These are phyloP conservation scores for Eolophus roseicapilla DNA, from an alignment of 2,113 vertebrate genomes.

Conservation along the genomic window DNA sequence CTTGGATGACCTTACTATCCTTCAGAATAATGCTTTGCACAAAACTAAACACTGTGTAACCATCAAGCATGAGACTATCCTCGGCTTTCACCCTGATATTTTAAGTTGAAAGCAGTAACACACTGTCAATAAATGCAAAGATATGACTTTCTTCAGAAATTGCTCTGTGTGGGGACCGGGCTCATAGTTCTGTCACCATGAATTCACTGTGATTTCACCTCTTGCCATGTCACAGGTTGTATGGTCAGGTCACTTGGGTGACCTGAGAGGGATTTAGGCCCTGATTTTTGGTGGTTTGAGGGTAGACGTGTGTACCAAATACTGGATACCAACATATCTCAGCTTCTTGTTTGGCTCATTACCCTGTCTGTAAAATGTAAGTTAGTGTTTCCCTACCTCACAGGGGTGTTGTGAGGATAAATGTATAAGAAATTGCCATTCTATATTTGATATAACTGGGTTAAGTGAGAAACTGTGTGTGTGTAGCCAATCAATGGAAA, in stretches of 20 bases:
- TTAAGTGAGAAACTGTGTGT: not conserved
- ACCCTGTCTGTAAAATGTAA: not conserved
- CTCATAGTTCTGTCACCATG: not conserved
- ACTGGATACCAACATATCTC: not conserved
- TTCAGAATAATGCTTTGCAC: not conserved
- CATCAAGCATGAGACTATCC: not conserved
- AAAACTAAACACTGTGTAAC: not conserved
- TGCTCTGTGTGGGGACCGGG: not conserved
- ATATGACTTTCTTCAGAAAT: not conserved
- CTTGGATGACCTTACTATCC: not conserved
- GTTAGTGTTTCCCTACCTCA: conserved; percentile 50
- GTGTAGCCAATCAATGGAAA: not conserved
- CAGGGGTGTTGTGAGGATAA: conserved; percentile 61
- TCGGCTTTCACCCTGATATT: not conserved
- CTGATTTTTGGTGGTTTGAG: not conserved
- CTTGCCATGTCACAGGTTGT: not conserved
- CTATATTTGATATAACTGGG: not conserved
- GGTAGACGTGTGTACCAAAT: not conserved
- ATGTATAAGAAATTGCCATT: not conserved
- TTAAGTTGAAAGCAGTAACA: not conserved
- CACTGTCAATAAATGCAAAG: not conserved
- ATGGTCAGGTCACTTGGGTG: not conserved
- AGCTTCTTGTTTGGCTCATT: not conserved
- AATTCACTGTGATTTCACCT: not conserved
- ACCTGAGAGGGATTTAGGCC: not conserved